These are phyloP conservation scores for Cyanoramphus novaezelandiae DNA, from an alignment of 2,113 vertebrate genomes.

Conservation along the genomic window DNA sequence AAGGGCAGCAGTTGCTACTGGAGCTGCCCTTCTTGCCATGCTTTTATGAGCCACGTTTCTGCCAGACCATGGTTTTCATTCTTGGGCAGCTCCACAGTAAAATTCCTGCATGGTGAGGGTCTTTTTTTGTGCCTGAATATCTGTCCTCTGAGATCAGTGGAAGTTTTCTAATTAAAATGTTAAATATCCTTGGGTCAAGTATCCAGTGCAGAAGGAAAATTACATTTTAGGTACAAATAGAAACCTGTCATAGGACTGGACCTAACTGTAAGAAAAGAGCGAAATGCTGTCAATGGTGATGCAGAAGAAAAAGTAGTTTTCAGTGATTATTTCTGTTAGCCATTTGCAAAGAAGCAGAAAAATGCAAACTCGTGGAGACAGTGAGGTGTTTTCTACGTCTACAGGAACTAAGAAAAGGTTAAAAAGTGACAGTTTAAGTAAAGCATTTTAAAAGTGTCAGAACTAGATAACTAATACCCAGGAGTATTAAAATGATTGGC, in stretches of 20 bases:
- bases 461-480: constrained; percentile 36
- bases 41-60: background rate
- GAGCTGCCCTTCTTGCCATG: no score
- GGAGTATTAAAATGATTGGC: constrained; percentile 59
- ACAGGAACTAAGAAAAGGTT: background rate
- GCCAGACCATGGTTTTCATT: background rate
- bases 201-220: background rate
- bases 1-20: background rate
- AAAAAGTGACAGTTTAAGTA: constrained; percentile 19
- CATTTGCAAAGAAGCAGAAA: background rate
- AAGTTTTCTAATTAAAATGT: background rate
- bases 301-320: background rate
- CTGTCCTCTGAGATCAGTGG: background rate
- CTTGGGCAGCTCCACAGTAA: background rate
- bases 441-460: constrained; percentile 7
- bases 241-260: background rate
- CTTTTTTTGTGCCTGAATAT: background rate
- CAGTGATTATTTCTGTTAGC: background rate
- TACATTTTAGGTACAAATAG: background rate
- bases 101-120: background rate
- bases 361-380: background rate
- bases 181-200: background rate
- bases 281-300: background rate
- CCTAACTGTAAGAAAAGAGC: background rate
- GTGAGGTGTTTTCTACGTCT: background rate